Percentiles rank a stretch among this genome's conserved stretches.
Conservation (phyloP, 2,888 invertebrate species). For the Rhopalosiphum nymphaeae region DNA sequence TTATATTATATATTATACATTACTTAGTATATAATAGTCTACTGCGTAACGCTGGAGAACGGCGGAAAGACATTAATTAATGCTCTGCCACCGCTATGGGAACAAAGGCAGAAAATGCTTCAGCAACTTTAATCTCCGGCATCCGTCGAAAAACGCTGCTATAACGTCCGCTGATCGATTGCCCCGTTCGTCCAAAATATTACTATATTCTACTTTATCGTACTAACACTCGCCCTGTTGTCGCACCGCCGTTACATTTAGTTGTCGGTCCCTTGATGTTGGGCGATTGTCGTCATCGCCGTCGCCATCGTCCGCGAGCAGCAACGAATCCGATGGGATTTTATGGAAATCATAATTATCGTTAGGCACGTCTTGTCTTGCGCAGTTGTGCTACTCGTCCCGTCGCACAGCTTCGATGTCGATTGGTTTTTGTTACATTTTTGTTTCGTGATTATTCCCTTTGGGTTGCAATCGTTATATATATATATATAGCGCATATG, state of each 20-base stretch:
- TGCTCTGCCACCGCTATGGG: background rate
- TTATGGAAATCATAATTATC: background rate
- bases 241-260: background rate
- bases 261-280: background rate
- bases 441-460: background rate
- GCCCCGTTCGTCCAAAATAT: conserved; percentile 3
- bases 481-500: background rate
- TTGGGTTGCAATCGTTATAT: background rate
- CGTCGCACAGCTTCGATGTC: background rate
- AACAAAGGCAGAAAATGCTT: conserved; percentile 47
- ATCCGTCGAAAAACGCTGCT: conserved; percentile 55
- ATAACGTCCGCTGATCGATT: conserved; percentile 51
- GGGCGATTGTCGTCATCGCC: background rate
- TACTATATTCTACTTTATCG: background rate
- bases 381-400: background rate
- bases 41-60: background rate
- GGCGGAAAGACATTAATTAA: conserved; percentile 42
- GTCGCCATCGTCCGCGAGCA: background rate
- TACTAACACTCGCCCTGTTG: background rate
- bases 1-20: background rate
- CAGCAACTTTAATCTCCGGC: conserved; percentile 62
- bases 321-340: background rate
- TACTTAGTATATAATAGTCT: background rate
- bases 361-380: background rate
- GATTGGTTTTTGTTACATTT: background rate